Evolutionary conservation across 2,113 vertebrate genomes (phyloP).

Genomic region (Brachyhypopomus gauderio): DNA sequence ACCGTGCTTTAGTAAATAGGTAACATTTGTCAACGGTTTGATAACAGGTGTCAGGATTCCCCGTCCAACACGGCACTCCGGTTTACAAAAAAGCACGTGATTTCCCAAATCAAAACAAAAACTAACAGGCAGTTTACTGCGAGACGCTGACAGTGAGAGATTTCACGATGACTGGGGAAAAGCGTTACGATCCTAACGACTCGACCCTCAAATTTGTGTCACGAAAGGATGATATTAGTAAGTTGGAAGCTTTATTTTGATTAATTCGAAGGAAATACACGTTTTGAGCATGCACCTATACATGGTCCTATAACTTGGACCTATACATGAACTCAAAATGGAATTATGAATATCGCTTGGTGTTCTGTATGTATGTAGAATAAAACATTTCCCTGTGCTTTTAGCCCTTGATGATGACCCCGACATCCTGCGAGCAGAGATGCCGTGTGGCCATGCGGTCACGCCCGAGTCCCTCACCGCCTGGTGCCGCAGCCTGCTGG

Average conservation of each 20-base stretch:
- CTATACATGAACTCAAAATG: too few relatives aligned
- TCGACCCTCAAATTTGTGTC: constrained; percentile 68
- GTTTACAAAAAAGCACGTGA: not conserved
- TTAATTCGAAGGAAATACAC: too few relatives aligned
- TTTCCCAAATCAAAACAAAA: not conserved
- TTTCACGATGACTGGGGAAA: constrained; percentile 43
- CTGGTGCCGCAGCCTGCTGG: constrained; percentile 72
- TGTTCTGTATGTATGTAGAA: too few relatives aligned
- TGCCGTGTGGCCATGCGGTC: constrained; percentile 76
- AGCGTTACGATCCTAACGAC: constrained; percentile 63
- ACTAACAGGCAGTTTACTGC: not conserved
- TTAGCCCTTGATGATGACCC: constrained; percentile 69
- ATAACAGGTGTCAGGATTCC: not conserved
- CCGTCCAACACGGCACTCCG: too few relatives aligned
- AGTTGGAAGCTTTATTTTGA: not conserved
- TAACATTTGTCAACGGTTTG: too few relatives aligned
- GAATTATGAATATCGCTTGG: too few relatives aligned
- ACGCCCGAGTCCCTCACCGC: constrained; percentile 71
- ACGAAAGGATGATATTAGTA: constrained; percentile 63
- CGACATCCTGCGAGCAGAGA: constrained; percentile 60
- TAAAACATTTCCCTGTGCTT: not conserved
- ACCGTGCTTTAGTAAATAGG: too few relatives aligned
- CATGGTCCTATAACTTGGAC: too few relatives aligned
- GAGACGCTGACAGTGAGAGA: not conserved
- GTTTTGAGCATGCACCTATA: too few relatives aligned